These are phyloP conservation scores for Synergus japonicus DNA, from an alignment of 2,888 invertebrate species.

Conservation along the genomic window DNA sequence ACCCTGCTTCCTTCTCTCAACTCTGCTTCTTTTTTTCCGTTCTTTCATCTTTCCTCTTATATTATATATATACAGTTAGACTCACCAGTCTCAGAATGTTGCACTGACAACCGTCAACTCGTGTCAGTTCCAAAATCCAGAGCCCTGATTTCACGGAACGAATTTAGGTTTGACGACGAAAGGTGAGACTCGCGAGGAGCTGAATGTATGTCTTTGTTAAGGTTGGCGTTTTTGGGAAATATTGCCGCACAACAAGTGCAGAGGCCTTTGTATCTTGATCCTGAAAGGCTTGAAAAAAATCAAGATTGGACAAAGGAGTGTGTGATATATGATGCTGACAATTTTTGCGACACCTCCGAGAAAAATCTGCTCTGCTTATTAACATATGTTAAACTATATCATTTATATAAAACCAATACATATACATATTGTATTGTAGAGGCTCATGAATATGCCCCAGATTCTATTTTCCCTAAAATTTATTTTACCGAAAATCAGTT, in stretches of 20 bases:
- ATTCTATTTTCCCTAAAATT: no score
- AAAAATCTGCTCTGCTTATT: no score
- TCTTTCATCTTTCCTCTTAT: neutral
- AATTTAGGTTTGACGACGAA: constrained; percentile 34
- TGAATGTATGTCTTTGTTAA: constrained; percentile 22
- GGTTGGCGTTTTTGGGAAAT: constrained; percentile 7
- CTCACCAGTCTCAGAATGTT: neutral
- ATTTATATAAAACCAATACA: no score
- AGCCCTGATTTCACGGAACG: constrained; percentile 37
- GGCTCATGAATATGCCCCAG: no score
- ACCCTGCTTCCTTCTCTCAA: neutral
- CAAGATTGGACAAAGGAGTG: neutral
- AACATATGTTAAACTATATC: no score
- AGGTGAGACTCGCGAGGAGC: neutral
- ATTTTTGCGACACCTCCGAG: no score
- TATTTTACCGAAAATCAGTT: no score
- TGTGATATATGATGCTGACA: no score
- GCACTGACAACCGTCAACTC: constrained; percentile 29
- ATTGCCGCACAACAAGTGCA: constrained; percentile 23
- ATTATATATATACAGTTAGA: neutral
- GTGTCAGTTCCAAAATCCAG: neutral
- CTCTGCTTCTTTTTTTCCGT: neutral
- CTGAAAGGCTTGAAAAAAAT: neutral
- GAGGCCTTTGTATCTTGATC: neutral
- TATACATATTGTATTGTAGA: no score